phyloP scores from a whole-genome alignment of 2,888 invertebrate genomes.

The Atherix ibis region DNA sequence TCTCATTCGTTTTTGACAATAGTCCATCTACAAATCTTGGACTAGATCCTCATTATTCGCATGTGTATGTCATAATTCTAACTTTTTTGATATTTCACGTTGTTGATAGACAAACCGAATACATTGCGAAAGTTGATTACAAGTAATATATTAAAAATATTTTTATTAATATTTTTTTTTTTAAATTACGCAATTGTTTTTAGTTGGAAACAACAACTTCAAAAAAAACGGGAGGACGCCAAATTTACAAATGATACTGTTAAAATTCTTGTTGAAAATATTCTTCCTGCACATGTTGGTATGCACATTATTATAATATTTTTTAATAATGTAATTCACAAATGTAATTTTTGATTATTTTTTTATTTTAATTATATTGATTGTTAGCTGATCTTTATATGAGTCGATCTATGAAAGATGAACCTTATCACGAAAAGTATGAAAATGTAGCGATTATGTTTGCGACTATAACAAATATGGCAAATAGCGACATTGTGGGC shows the following conservation, averaged over 20 bases:
- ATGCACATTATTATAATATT: conserved; percentile 18
- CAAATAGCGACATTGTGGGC: conserved; percentile 45
- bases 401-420: conserved; percentile 49
- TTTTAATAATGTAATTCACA: background rate
- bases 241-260: conserved; percentile 76
- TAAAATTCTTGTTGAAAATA: conserved; percentile 77
- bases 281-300: conserved; percentile 87
- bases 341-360: background rate
- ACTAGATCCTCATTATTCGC: conserved; percentile 51
- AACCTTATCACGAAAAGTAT: conserved; percentile 78
- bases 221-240: conserved; percentile 73
- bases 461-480: conserved; percentile 77
- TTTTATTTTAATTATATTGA: no score
- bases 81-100: conserved; percentile 63
- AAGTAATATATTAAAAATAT: conserved; percentile 32
- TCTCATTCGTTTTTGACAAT: conserved; percentile 37
- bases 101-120: conserved; percentile 80
- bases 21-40: conserved; percentile 55
- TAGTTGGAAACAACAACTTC: conserved; percentile 51
- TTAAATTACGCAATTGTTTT: no score
- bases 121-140: conserved; percentile 74
- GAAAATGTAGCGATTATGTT: conserved; percentile 90
- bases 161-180: conserved; percentile 3
- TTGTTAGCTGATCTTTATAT: conserved; percentile 66
- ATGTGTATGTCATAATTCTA: conserved; percentile 56